Conservation (phyloP, 2,113 vertebrate species). For the Phyllopteryx taeniolatus region DNA sequence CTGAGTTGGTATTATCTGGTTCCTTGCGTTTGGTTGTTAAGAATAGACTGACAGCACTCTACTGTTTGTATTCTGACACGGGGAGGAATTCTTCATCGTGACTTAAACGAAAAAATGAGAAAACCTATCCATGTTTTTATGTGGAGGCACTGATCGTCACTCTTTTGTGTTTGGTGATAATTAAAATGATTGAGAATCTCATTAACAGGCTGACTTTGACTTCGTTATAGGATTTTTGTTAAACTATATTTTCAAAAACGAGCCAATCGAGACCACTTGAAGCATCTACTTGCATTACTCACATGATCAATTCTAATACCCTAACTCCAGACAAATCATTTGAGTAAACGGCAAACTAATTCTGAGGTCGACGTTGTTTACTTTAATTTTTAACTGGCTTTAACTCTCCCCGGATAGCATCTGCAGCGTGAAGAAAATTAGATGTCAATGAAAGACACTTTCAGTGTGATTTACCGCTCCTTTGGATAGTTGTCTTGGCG, state of each 20-base stretch:
- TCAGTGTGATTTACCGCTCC: slow-evolving; percentile 28
- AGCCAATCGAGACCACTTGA: neutral
- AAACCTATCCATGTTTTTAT: neutral
- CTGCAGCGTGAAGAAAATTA: slow-evolving; percentile 27
- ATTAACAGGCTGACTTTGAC: neutral
- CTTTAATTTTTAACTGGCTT: slow-evolving; percentile 9
- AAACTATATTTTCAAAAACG: neutral
- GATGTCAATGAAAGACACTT: slow-evolving; percentile 33
- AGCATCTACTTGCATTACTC: neutral
- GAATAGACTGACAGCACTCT: too few relatives aligned
- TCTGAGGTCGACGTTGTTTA: neutral
- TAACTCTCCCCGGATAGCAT: slow-evolving; percentile 22
- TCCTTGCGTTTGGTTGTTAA: too few relatives aligned
- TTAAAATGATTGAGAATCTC: neutral
- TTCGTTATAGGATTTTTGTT: neutral
- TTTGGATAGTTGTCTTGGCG: slow-evolving; percentile 36
- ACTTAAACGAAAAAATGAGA: neutral
- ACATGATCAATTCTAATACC: neutral
- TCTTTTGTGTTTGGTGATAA: neutral
- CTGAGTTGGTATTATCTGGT: too few relatives aligned
- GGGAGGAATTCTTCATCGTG: too few relatives aligned
- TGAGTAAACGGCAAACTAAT: neutral
- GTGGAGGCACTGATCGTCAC: neutral
- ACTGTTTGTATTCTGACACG: too few relatives aligned
- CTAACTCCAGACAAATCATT: neutral